These are phyloP conservation scores for Strigamia crassipes DNA, from an alignment of 2,888 invertebrate genomes.

Conservation along the genomic window DNA sequence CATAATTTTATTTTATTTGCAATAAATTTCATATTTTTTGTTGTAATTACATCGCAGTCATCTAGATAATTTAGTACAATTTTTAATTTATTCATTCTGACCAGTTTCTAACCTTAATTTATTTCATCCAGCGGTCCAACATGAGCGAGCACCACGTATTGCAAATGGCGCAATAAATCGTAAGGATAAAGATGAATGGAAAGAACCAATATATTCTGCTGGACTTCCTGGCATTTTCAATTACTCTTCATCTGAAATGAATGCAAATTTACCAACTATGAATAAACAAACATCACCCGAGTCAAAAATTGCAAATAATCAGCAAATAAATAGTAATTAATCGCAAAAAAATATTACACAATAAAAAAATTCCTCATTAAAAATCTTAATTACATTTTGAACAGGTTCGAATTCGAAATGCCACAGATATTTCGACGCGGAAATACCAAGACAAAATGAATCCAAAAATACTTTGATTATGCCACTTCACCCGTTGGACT, in stretches of 20 bases:
- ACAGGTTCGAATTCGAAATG: background rate
- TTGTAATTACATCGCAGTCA: too few species aligned
- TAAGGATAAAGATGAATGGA: background rate
- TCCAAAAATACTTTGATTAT: background rate
- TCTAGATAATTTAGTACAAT: background rate
- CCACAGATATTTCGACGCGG: background rate
- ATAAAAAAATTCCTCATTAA: background rate
- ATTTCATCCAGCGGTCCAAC: conserved; percentile 78
- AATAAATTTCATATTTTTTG: too few species aligned
- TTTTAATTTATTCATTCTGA: background rate
- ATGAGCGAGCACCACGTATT: conserved; percentile 79
- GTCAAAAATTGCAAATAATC: background rate
- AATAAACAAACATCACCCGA: background rate
- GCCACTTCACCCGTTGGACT: background rate
- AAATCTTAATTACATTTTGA: background rate
- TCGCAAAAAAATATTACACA: background rate
- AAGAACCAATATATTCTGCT: background rate
- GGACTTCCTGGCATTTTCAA: background rate
- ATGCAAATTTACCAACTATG: background rate
- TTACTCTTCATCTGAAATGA: background rate
- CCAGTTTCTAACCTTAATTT: background rate
- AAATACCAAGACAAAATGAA: background rate
- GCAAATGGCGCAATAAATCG: background rate
- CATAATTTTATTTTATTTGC: too few species aligned
- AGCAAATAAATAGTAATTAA: background rate